phyloP scores from a whole-genome alignment of 2,113 vertebrate genomes.

The Perca schrenkii region DNA sequence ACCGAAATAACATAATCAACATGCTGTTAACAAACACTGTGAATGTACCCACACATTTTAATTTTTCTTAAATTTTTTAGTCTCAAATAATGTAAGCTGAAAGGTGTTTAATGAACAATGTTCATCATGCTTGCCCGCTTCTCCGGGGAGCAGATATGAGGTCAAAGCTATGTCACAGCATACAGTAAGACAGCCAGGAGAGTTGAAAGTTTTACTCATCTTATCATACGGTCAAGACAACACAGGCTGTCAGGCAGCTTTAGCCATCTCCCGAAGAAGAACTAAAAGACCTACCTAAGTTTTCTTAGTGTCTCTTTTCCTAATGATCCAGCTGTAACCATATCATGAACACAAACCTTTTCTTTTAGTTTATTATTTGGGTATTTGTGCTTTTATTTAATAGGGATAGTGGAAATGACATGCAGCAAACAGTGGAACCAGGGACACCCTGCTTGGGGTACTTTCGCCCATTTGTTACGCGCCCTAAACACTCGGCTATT shows the following conservation, averaged over 20 bases:
- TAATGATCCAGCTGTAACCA: neutral
- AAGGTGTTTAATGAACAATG: constrained; percentile 10
- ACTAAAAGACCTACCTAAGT: neutral
- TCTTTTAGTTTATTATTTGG: no score
- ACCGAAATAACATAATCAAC: neutral
- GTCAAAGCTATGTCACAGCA: constrained; percentile 30
- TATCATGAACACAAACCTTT: neutral
- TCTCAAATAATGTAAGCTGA: neutral
- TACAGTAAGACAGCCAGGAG: constrained; percentile 17
- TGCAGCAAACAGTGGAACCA: no score
- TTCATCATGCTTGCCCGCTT: neutral
- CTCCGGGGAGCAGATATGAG: neutral
- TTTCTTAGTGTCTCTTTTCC: neutral
- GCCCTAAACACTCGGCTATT: no score
- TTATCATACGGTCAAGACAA: constrained; percentile 32
- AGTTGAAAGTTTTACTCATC: constrained; percentile 17
- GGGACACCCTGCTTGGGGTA: no score
- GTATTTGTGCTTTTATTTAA: no score
- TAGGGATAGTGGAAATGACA: no score
- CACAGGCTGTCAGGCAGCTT: neutral
- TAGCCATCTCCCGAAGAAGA: neutral
- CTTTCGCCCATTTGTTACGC: no score
- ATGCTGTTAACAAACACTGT: neutral
- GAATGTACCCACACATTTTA: neutral
- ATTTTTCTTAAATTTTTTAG: neutral